Evolutionary conservation across 2,888 invertebrate genomes (phyloP).

Genomic region (Prenolepis imparis): DNA sequence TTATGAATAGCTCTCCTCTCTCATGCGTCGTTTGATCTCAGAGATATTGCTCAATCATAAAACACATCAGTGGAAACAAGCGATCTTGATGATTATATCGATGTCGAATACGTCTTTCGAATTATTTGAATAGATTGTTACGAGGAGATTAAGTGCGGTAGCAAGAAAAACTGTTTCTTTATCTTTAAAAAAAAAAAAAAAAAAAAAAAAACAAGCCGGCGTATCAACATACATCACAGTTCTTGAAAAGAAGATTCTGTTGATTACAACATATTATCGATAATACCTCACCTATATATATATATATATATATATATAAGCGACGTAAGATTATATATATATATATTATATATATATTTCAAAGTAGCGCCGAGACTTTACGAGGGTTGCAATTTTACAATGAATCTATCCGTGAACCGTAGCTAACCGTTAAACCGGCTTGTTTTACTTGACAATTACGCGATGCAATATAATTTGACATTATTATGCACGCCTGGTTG

Average conservation of each 20-base stretch:
- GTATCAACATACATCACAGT: neutral
- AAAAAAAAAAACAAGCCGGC: neutral
- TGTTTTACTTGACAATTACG: conserved; percentile 68
- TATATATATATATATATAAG: conserved; percentile 29
- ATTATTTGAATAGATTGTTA: conserved; percentile 25
- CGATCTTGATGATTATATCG: conserved; percentile 54
- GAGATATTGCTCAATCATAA: conserved; percentile 65
- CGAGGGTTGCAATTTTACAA: conserved; percentile 59
- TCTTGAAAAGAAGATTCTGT: neutral
- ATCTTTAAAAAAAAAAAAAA: neutral
- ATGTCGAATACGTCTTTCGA: conserved; percentile 30
- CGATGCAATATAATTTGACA: conserved; percentile 64
- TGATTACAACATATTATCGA: neutral
- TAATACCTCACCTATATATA: neutral
- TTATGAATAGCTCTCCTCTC: conserved; percentile 45
- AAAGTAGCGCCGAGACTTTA: conserved; percentile 1
- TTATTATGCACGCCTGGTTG: conserved; percentile 72
- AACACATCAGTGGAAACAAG: conserved; percentile 65
- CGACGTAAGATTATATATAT: conserved; percentile 1
- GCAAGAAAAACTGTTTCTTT: conserved; percentile 24
- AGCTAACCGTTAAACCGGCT: conserved; percentile 72
- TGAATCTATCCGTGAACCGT: conserved; percentile 67
- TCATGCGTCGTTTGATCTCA: conserved; percentile 33
- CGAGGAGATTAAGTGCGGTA: conserved; percentile 52
- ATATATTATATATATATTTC: conserved; percentile 27